Percentiles rank a stretch among this genome's conserved stretches.
phyloP scores from a whole-genome alignment of 2,113 vertebrate genomes.

The Hydropotes inermis region DNA sequence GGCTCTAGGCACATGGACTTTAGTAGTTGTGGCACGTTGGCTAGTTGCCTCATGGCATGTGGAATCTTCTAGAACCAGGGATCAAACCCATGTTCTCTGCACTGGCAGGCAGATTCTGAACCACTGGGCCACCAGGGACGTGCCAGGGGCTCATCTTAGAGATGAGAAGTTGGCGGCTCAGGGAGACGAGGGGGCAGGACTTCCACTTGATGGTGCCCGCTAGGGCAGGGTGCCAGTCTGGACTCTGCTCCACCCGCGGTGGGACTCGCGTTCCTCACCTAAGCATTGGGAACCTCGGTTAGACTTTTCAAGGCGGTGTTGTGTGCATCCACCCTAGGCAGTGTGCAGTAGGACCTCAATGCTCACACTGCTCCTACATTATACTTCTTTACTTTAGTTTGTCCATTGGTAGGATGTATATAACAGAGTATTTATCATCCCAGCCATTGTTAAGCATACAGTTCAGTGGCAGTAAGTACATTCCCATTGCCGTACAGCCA shows the following conservation, averaged over 20 bases:
- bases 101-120: background rate
- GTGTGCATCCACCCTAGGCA: background rate
- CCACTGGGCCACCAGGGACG: background rate
- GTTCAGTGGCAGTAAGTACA: background rate
- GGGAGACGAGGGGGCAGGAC: too few relatives aligned
- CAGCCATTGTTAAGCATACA: background rate
- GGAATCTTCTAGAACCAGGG: background rate
- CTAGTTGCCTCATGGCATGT: background rate
- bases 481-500: background rate
- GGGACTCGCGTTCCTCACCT: background rate
- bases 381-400: background rate
- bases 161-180: background rate
- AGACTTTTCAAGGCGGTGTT: too few relatives aligned
- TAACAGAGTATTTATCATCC: background rate
- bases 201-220: background rate
- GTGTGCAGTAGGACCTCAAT: background rate
- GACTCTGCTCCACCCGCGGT: background rate
- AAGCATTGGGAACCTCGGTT: background rate
- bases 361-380: too few relatives aligned
- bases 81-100: background rate
- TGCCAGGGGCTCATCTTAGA: background rate
- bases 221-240: background rate
- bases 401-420: background rate
- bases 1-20: background rate
- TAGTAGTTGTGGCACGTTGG: background rate